These are phyloP conservation scores for Lepus townsendii DNA, from an alignment of 2,797 vertebrate genomes.

Conservation along the genomic window DNA sequence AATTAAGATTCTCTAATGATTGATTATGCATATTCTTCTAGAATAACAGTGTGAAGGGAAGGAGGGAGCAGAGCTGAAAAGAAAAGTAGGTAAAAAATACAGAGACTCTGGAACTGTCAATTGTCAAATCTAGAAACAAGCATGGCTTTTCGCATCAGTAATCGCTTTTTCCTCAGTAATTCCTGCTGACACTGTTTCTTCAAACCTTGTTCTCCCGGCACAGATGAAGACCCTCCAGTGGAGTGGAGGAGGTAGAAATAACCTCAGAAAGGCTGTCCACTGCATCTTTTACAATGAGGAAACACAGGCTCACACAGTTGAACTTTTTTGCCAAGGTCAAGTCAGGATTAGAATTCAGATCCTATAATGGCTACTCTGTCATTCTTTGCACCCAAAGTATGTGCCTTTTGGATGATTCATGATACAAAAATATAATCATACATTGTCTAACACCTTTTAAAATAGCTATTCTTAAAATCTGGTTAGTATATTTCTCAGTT, in stretches of 20 bases:
- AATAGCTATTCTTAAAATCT: background rate
- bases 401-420: background rate
- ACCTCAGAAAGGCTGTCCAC: too few species aligned
- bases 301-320: background rate
- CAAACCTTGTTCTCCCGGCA: background rate
- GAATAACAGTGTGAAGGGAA: background rate
- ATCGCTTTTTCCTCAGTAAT: background rate
- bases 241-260: background rate
- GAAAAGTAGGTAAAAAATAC: accelerated
- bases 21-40: background rate
- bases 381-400: background rate
- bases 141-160: background rate
- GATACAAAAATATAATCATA: background rate
- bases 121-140: background rate
- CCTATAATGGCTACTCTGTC: background rate
- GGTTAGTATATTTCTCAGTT: background rate
- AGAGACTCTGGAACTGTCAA: background rate
- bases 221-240: background rate
- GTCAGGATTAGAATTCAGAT: background rate
- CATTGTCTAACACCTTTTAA: background rate
- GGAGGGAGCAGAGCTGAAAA: too few species aligned
- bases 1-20: background rate
- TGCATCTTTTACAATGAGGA: background rate
- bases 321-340: background rate
- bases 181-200: background rate